These are phyloP conservation scores for Cuculus canorus DNA, from an alignment of 2,797 vertebrate species.

Conservation along the genomic window DNA sequence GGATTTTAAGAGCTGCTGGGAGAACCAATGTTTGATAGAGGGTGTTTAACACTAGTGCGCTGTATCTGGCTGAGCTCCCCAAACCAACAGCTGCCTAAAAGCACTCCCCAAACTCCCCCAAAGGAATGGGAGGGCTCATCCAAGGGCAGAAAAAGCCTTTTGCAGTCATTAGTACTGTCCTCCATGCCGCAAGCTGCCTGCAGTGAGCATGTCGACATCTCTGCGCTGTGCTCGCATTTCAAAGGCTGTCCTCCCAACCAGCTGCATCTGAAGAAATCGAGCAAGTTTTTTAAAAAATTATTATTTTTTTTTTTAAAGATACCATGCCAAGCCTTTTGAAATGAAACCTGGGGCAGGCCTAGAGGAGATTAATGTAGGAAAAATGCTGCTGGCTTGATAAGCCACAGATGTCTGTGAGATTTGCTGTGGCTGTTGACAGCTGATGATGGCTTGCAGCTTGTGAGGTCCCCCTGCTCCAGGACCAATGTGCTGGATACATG, in stretches of 20 bases:
- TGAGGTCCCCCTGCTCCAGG: not conserved
- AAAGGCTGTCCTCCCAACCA: conserved; percentile 84
- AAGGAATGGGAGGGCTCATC: not conserved
- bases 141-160: conserved; percentile 21
- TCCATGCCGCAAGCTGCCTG: conserved; percentile 68
- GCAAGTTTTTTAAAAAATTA: conserved; percentile 55
- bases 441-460: conserved; percentile 81
- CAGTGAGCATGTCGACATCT: conserved; percentile 78
- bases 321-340: conserved; percentile 83
- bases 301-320: conserved; percentile 52
- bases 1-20: not conserved
- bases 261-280: conserved; percentile 81
- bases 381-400: conserved; percentile 82
- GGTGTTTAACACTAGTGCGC: not conserved
- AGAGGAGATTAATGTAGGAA: conserved; percentile 78
- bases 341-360: conserved; percentile 81
- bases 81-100: conserved; percentile 22
- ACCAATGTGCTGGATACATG: not conserved
- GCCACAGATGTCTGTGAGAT: conserved; percentile 86
- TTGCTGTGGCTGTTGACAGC: conserved; percentile 80
- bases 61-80: not conserved
- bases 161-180: conserved; percentile 79
- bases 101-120: conserved; percentile 4
- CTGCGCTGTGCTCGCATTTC: conserved; percentile 83
- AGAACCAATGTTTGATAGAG: not conserved